phyloP scores from a whole-genome alignment of 2,797 vertebrate genomes.

The Botia almorhae region DNA sequence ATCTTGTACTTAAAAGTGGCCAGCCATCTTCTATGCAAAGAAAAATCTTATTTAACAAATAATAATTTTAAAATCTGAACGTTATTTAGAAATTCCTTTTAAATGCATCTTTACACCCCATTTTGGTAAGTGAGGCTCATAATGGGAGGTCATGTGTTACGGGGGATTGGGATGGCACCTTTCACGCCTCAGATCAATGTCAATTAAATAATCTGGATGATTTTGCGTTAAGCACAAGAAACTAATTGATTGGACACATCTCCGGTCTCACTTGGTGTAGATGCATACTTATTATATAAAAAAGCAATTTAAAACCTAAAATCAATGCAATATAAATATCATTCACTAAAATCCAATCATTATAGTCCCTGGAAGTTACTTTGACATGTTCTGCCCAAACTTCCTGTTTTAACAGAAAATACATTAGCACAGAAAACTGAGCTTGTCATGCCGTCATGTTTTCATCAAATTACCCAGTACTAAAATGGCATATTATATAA shows the following conservation, averaged over 20 bases:
- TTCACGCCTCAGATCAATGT: conserved; percentile 19
- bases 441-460: neutral
- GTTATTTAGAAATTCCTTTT: neutral
- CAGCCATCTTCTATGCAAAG: neutral
- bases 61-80: neutral
- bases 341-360: no score
- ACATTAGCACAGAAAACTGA: neutral
- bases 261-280: neutral
- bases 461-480: neutral
- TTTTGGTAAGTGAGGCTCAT: neutral
- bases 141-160: neutral
- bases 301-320: neutral
- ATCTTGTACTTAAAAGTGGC: neutral
- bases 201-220: conserved; percentile 1
- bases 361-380: neutral
- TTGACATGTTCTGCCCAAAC: neutral
- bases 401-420: neutral
- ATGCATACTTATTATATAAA: neutral
- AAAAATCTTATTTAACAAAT: no score
- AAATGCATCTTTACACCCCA: neutral
- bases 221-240: neutral
- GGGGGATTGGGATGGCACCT: neutral
- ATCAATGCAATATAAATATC: neutral
- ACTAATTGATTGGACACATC: neutral
- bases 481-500: neutral